These are phyloP conservation scores for Hypolimnas misippus DNA, from an alignment of 2,888 invertebrate genomes.

Conservation along the genomic window DNA sequence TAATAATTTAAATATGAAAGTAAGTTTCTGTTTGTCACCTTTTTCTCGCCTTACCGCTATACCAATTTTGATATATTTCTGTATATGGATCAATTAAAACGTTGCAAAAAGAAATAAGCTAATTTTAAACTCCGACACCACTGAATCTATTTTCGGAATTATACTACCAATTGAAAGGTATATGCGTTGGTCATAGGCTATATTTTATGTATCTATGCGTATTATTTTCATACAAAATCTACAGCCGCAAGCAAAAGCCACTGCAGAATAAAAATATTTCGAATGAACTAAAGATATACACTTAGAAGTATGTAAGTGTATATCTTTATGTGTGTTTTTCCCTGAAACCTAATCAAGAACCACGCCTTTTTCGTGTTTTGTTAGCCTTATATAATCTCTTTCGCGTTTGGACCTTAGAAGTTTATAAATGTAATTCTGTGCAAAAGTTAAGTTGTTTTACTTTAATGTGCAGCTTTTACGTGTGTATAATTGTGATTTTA, in stretches of 20 bases:
- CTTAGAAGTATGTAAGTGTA: not conserved
- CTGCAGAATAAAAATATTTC: not conserved
- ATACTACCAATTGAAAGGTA: too few species aligned
- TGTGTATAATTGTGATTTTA: conserved; percentile 13
- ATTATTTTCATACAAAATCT: too few species aligned
- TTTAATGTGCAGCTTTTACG: conserved; percentile 1
- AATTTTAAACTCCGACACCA: too few species aligned
- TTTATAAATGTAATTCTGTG: not conserved
- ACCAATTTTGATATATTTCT: not conserved
- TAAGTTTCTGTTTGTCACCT: too few species aligned
- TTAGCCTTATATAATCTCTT: conserved; percentile 14
- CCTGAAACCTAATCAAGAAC: conserved; percentile 39
- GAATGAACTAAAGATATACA: not conserved
- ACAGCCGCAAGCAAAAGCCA: too few species aligned
- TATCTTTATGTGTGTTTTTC: conserved; percentile 21
- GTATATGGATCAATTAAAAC: too few species aligned
- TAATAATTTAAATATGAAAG: too few species aligned
- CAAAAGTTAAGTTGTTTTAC: not conserved
- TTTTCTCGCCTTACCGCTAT: conserved; percentile 3
- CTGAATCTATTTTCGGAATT: not conserved
- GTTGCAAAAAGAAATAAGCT: too few species aligned
- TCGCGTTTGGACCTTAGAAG: not conserved
- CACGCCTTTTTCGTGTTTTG: conserved; percentile 42
- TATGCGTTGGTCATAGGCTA: too few species aligned
- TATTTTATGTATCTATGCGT: too few species aligned